Conservation (phyloP, 2,797 vertebrate genomes). For the Tragopan temminckii region DNA sequence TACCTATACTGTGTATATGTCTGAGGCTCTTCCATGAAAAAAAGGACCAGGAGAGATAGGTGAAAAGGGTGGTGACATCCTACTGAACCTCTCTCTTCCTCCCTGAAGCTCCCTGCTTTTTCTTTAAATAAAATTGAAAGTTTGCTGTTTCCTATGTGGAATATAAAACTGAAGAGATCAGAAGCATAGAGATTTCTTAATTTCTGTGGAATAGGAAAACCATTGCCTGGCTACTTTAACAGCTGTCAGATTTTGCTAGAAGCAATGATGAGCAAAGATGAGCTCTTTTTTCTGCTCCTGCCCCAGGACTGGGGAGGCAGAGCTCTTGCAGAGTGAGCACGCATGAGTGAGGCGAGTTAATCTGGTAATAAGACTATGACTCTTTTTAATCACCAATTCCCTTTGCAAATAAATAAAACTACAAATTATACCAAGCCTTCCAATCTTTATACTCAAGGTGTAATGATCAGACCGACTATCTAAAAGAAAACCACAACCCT, state of each 20-base stretch:
- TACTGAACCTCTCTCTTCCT: not conserved
- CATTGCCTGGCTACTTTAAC: not conserved
- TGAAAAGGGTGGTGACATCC: not conserved
- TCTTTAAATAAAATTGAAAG: not conserved
- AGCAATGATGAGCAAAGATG: fast-evolving
- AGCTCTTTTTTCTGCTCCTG: not conserved
- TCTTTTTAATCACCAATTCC: not conserved
- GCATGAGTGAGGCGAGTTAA: fast-evolving
- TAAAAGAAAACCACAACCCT: not conserved
- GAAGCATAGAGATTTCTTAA: not conserved
- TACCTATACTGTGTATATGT: too few relatives aligned
- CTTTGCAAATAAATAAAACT: not conserved
- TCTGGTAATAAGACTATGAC: not conserved
- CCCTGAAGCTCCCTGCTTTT: not conserved
- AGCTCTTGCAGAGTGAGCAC: fast-evolving
- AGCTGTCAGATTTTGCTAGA: not conserved
- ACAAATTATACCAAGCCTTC: not conserved
- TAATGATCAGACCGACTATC: not conserved
- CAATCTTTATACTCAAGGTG: not conserved
- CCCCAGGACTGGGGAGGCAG: not conserved
- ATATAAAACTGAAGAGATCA: not conserved
- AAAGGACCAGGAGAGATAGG: not conserved
- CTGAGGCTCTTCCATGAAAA: not conserved
- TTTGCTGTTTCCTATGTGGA: not conserved
- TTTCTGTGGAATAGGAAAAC: not conserved